Evolutionary conservation across 2,113 vertebrate genomes (phyloP).

Genomic region (Thomomys bottae): DNA sequence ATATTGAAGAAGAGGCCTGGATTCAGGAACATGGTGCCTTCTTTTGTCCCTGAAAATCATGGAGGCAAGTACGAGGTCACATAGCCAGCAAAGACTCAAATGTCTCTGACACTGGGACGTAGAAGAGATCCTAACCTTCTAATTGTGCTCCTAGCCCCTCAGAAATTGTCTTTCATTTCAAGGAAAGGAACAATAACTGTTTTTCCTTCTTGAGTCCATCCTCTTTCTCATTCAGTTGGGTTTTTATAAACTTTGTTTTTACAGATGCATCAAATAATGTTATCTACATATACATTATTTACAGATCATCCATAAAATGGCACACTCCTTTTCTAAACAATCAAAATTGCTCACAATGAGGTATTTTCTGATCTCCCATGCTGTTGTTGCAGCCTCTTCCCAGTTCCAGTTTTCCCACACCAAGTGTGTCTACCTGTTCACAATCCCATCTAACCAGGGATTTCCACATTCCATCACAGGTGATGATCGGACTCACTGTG

Average conservation of each 20-base stretch:
- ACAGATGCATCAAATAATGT: background rate
- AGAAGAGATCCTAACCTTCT: background rate
- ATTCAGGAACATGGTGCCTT: background rate
- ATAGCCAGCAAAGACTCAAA: background rate
- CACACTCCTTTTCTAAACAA: background rate
- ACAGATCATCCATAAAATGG: background rate
- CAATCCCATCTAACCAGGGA: rapidly evolving
- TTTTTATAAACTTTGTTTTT: background rate
- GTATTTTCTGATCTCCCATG: background rate
- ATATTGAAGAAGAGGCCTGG: background rate
- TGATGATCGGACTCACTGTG: conserved; percentile 84
- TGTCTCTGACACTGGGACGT: background rate
- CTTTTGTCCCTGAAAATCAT: background rate
- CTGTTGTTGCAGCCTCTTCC: too few relatives aligned
- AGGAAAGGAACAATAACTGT: background rate
- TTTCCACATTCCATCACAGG: too few relatives aligned
- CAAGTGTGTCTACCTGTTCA: background rate
- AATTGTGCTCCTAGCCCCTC: background rate
- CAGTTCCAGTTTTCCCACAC: background rate
- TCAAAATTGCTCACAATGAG: background rate
- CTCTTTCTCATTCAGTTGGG: background rate
- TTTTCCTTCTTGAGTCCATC: background rate
- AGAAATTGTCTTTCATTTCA: background rate
- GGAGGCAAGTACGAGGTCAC: background rate
- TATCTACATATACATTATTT: background rate